Conservation (phyloP, 2,113 vertebrate species). For the Mastomys natalensis region DNA sequence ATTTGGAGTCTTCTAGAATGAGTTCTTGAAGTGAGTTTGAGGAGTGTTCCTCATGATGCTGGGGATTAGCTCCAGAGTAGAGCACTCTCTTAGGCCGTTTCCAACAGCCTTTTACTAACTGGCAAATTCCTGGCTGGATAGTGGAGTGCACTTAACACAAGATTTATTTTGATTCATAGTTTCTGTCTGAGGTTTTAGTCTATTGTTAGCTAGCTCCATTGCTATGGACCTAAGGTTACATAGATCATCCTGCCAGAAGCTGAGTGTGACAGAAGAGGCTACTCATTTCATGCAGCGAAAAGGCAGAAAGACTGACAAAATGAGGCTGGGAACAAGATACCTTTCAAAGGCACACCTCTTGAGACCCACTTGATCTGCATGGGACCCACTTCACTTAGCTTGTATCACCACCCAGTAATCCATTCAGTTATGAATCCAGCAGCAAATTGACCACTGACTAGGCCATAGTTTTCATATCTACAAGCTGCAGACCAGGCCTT, state of each 20-base stretch:
- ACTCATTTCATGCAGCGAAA: too few relatives aligned
- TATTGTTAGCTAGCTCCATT: background rate
- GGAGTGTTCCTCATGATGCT: background rate
- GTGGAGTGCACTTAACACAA: background rate
- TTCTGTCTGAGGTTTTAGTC: background rate
- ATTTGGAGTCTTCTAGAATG: background rate
- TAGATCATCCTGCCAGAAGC: background rate
- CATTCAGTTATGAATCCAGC: background rate
- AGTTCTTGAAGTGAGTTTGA: background rate
- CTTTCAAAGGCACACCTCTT: background rate
- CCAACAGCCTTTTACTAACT: background rate
- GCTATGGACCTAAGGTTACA: background rate
- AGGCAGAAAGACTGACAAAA: background rate
- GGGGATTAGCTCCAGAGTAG: background rate
- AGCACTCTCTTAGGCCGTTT: background rate
- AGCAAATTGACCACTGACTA: background rate
- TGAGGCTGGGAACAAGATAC: background rate
- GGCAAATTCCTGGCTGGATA: background rate
- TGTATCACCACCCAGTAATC: background rate
- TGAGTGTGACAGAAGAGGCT: background rate
- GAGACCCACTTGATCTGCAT: background rate
- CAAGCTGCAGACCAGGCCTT: background rate
- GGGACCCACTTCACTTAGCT: background rate
- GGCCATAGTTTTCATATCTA: background rate
- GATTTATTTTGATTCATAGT: background rate